Base-by-base conservation (phyloP, 1,140 invertebrate genomes). In the Lerema accius region DNA sequence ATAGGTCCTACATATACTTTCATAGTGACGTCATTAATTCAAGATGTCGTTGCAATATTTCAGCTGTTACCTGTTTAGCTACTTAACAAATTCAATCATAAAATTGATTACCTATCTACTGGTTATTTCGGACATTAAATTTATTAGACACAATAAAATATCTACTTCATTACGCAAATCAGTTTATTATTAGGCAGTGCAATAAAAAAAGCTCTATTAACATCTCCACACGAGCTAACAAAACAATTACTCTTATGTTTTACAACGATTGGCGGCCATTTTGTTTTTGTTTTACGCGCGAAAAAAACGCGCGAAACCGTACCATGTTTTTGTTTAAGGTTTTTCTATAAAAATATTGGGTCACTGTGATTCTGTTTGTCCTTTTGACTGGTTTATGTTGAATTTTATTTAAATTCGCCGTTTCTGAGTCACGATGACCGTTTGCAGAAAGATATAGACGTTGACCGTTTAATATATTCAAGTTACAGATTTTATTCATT, bases 351-450 rank as follows among this genome's bases (percentile, higher is more conserved):
- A 71, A 79, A 67, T 73, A 75, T 60, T 84, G 61, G 83, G 81
- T 86, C 83, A 86, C 65, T 77, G 70, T 80, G 76, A 73, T 69
- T 74, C 61, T 66, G 64, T 76, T 65, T 71, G 78, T 84, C 80
- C 78, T 85, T 32, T 82, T 82, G 62, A 62, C 68, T 64, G 66
- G 64, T 76, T 75, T 72, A 55, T 13, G 60, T 50, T 46, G 63
- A 75, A 69, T 75, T 78, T 76, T 78, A 73, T 82, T 79, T 63
- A 71, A 75, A 78, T 76, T 64, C 19, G 53, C 15, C 55, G 16
- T 11, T 71, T 69, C 55, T 76, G 75, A 76, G 56, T 75, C 75
- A 79, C 59, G n/a, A 51, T 67, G 59, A 70, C 62, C 15, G 65
- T 73, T 76, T 55, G 55, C 32, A 72, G 59, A 60, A 69, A 65